Percentiles rank a stretch among this genome's conserved stretches.
Conservation (phyloP, 2,888 invertebrate species). For the Petrolisthes manimaculis region DNA sequence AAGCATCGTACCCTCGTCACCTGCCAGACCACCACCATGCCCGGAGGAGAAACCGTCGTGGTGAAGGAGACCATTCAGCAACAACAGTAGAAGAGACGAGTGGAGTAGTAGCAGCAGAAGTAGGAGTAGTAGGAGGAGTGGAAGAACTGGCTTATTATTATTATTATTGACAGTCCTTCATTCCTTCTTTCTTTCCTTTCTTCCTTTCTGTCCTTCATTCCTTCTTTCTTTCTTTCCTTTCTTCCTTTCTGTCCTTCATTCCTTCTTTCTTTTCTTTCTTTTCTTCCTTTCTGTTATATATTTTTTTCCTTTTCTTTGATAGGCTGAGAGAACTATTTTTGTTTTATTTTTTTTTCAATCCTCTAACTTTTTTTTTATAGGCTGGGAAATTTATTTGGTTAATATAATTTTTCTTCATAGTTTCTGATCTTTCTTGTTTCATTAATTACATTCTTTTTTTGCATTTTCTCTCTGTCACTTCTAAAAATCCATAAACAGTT, state of each 20-base stretch:
- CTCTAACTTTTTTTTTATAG: neutral
- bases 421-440: neutral
- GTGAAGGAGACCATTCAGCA: conserved; percentile 65
- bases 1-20: conserved; percentile 98
- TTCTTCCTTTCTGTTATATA: neutral
- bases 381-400: neutral
- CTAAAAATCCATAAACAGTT: too few relatives aligned
- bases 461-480: too few relatives aligned
- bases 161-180: neutral
- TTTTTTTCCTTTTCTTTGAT: neutral
- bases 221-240: conserved; percentile 6
- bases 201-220: conserved; percentile 9
- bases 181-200: conserved; percentile 3
- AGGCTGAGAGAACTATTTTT: neutral
- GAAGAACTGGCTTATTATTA: neutral
- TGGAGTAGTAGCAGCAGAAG: neutral
- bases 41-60: conserved; percentile 59
- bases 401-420: neutral
- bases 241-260: neutral
- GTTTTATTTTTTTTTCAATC: neutral
- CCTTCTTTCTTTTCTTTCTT: conserved; percentile 12
- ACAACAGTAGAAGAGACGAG: conserved; percentile 18
- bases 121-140: neutral
- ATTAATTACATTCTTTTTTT: neutral
- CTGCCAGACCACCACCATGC: conserved; percentile 62